Evolutionary conservation across 2,888 invertebrate genomes (phyloP), one percentile per base, ranked within the genome.

Genomic region (Melanchra persicariae): DNA sequence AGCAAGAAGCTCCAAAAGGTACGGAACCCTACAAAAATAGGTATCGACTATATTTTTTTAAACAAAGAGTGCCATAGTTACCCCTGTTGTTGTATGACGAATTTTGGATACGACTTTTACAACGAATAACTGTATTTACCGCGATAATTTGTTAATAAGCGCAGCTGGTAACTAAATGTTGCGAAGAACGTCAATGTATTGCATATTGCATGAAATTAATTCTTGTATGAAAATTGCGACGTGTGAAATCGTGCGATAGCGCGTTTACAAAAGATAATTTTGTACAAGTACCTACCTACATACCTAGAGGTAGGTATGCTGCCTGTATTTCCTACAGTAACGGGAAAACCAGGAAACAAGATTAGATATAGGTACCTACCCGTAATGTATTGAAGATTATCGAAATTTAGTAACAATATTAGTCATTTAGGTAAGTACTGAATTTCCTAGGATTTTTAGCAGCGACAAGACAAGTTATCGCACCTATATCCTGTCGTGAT

Each of bases 201-300:
- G 43, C 43, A 10, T 30, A 47, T 9, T 64, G 55, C 77, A 68
- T 68, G 61, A 79, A 79, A 79, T 77, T 68, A 74, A 77, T 55
- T 64, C 49, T 43, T 26, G 65, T 54, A 43, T 26, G 47, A 52
- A 55, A 66, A 75, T 54, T 47, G 47, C 63, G 15, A 64, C 3
- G 52, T 52, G 54, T 69, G 65, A 74, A 59, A 74, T 69, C 45
- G 45, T 24, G 37, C 37, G 64, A 64, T 74, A 77, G 62, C 43
- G 64, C 60, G 26, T 5, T 55, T 54, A 22, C 5, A n/a, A 67
- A 37, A 57, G 55, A 76, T 68, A 76, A 43, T n/a, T 69, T 59
- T n/a, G 19, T 26, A 55, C 43, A 34, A 75, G 19, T 45, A 69
- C 0, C 7, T 43, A 22, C 4, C 10, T 30, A 19, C 4, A 7